Evolutionary conservation across 2,797 vertebrate genomes (phyloP).

Genomic region (Mormyrops attenuatus): DNA sequence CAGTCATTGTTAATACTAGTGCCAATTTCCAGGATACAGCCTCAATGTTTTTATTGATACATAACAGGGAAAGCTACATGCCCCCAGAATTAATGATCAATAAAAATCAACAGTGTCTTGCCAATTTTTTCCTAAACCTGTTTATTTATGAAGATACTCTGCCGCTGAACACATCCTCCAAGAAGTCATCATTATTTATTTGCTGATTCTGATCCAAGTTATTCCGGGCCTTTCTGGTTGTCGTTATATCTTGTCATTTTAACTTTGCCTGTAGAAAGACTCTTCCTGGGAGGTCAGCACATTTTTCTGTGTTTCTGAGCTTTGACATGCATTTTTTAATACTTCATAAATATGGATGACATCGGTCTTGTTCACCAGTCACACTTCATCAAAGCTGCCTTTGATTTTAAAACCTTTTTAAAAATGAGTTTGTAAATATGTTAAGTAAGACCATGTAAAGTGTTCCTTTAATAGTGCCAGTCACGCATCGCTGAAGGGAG

Average conservation of each 20-base stretch:
- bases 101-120: neutral
- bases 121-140: neutral
- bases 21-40: neutral
- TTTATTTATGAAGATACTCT: neutral
- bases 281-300: neutral
- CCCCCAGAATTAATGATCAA: neutral
- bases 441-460: neutral
- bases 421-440: neutral
- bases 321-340: neutral
- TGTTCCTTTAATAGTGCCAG: neutral
- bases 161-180: neutral
- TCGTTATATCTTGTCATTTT: neutral
- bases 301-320: neutral
- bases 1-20: neutral
- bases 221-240: neutral
- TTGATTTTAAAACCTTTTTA: neutral
- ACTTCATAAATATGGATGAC: neutral
- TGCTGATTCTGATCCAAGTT: neutral
- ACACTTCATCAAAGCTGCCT: neutral
- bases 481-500: neutral
- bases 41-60: neutral
- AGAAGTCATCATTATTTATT: neutral
- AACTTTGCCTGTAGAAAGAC: neutral
- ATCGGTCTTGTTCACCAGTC: neutral
- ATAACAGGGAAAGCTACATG: neutral